Evolutionary conservation across 2,888 invertebrate species (phyloP), one percentile per base, ranked within the genome.

Genomic region (Pollenia labialis): DNA sequence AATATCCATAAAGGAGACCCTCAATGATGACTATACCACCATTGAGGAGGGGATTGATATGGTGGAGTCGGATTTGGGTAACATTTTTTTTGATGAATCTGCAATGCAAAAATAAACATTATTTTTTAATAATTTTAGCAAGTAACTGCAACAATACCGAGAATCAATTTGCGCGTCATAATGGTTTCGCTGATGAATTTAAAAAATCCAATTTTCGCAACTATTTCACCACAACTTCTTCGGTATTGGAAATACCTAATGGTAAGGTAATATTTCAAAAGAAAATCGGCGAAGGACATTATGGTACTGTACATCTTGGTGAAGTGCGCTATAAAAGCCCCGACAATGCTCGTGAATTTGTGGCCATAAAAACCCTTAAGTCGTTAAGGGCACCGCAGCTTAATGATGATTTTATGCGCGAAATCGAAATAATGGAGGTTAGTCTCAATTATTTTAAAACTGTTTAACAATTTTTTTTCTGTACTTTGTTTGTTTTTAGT

Each of bases 381-480:
- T 76, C 89, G 0, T 71, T 88, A 16, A 89, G 89, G 42, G 95
- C 95, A 91, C 94, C 95, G 91, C 94, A 94, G 6, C 90, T 94
- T 11, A 94, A 94, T 56, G 95, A 95, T 82, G 98, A 98, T 92
- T 97, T 98, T 90, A 95, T 96, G 91, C 95, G 97, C 85, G 98
- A 98, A 94, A 96, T 98, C 81, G 94, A 95, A 80, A 98, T 98
- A 88, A 97, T 98, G 97, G 96, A 97, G 95, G 97, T 97, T 92
- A 71, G 85, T 76, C 12, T 40, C 32, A 74, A 58, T 16, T 42
- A 12, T 14, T 23, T 10, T n/a, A 0, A 14, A 32, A 8, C 14
- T 75, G 68, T 80, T 52, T 32, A 68, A 48, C 56, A 74, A 56
- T 64, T 80, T 14, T 56, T 4, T 18, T 79, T 48, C 1, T 48